These are phyloP conservation scores for Microplitis manilae DNA, from an alignment of 2,888 invertebrate species.

Conservation along the genomic window DNA sequence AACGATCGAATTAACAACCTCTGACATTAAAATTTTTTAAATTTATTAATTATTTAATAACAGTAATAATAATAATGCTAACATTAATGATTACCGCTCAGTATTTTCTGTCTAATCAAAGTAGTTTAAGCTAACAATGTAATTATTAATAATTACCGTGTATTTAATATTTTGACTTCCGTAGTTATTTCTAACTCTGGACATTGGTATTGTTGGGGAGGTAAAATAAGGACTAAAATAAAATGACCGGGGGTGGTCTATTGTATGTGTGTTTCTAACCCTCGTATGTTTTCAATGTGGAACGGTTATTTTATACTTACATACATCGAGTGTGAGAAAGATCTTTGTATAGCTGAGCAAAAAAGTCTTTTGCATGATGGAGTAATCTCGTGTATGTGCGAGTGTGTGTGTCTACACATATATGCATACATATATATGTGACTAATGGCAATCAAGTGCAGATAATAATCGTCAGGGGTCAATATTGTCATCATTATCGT, in stretches of 20 bases:
- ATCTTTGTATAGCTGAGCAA: not conserved
- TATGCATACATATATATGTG: not conserved
- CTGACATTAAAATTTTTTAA: not conserved
- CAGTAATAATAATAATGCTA: not conserved
- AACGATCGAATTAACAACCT: slow-evolving; percentile 54
- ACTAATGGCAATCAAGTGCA: slow-evolving; percentile 35
- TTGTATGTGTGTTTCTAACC: slow-evolving; percentile 5
- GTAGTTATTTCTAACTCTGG: slow-evolving; percentile 31
- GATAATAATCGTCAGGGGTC: slow-evolving; percentile 25
- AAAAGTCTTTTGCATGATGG: slow-evolving; percentile 26
- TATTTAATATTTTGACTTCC: slow-evolving; percentile 10
- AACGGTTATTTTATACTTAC: not conserved
- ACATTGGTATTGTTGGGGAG: slow-evolving; percentile 21
- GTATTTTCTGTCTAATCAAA: not conserved
- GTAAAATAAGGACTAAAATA: not conserved
- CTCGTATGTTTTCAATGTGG: not conserved
- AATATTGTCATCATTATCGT: slow-evolving; percentile 42
- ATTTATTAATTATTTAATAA: not conserved
- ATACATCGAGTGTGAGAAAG: not conserved
- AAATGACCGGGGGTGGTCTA: slow-evolving; percentile 3
- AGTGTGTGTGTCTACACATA: not conserved
- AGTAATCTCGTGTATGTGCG: slow-evolving; percentile 11
- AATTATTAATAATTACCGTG: not conserved
- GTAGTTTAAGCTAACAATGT: not conserved
- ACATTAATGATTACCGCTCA: not conserved